Conservation (phyloP, 1,140 invertebrate genomes). For the Ceratoteleas bidentatus region DNA sequence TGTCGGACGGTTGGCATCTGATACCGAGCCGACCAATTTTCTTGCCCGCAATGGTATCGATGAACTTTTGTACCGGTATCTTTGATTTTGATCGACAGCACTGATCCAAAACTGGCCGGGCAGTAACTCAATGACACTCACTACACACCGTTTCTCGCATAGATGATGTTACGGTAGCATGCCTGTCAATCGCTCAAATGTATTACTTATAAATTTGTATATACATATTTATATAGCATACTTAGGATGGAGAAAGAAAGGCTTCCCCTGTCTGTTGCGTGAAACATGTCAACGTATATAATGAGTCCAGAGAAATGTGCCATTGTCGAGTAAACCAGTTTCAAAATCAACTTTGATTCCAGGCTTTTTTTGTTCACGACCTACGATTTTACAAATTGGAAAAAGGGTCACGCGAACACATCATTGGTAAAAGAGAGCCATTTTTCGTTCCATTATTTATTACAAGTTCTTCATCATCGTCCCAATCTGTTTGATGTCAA, state of each 20-base stretch:
- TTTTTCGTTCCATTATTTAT: no score
- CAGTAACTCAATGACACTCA: conserved; percentile 54
- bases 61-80: conserved; percentile 39
- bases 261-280: neutral
- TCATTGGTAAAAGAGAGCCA: no score
- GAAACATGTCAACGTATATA: neutral
- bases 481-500: no score
- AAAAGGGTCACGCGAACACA: no score
- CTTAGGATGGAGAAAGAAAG: neutral
- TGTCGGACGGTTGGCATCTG: conserved; percentile 8
- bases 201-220: conserved; percentile 19
- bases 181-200: conserved; percentile 37
- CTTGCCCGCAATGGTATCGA: conserved; percentile 31
- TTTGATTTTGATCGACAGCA: conserved; percentile 48
- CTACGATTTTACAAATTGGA: no score
- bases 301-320: neutral
- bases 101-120: conserved; percentile 37
- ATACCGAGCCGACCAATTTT: conserved; percentile 29
- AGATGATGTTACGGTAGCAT: conserved; percentile 50
- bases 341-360: no score
- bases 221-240: conserved; percentile 44
- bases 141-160: conserved; percentile 46
- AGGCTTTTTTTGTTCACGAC: no score
- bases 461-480: no score
- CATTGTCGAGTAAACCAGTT: no score